A percentile compares a stretch with the other conserved stretches of the same genome.
These are phyloP conservation scores for Chloroclystis v-ata DNA, from an alignment of 2,888 invertebrate species.

Conservation along the genomic window DNA sequence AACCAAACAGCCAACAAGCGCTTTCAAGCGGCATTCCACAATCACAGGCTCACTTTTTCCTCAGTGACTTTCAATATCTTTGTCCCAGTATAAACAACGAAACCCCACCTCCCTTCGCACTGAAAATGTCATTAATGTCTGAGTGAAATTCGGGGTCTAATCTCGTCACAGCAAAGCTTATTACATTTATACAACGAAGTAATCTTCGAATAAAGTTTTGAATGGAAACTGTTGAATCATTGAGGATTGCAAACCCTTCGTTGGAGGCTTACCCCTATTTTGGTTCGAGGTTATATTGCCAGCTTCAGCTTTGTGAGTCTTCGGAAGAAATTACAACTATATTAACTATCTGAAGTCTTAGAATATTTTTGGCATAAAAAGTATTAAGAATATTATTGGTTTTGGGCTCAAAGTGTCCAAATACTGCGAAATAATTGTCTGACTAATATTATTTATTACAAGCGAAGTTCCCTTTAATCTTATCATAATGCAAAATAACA, in stretches of 20 bases:
- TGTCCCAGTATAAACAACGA: constrained; percentile 67
- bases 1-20: not conserved
- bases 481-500: no score
- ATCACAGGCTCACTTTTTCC: constrained; percentile 51
- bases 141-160: constrained; percentile 76
- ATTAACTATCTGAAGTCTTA: not conserved
- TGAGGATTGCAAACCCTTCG: constrained; percentile 74
- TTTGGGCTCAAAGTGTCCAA: no score
- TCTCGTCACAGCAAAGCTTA: constrained; percentile 77
- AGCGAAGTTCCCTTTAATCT: no score
- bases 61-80: constrained; percentile 75
- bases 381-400: no score
- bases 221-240: constrained; percentile 75
- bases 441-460: no score
- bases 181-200: constrained; percentile 77
- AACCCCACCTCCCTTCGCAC: constrained; percentile 52
- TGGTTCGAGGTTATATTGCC: not conserved
- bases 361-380: no score
- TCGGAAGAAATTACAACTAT: not conserved
- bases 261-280: constrained; percentile 40
- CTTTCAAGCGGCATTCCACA: constrained; percentile 14
- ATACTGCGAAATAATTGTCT: no score
- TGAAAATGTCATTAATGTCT: constrained; percentile 78
- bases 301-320: not conserved
- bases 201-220: constrained; percentile 78